A percentile compares a stretch with the other conserved stretches of the same genome.
phyloP scores from a whole-genome alignment of 2,888 invertebrate species.

The Eupeodes latifasciatus region DNA sequence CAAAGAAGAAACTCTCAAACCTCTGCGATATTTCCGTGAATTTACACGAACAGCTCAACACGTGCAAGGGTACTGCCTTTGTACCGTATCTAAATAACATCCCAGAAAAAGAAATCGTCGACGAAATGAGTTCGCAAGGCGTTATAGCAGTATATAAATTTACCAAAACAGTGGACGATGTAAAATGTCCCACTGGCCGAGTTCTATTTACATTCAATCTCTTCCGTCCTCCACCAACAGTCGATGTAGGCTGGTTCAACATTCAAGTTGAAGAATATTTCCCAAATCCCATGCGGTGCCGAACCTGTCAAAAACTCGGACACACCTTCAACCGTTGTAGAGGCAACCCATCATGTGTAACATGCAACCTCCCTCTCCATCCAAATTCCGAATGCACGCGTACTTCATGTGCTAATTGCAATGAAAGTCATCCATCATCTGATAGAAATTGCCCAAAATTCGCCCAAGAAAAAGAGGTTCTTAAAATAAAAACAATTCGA shows the following conservation, averaged over 20 bases:
- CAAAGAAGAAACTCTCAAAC: background rate
- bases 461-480: slow-evolving; percentile 1
- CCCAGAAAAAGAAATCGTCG: background rate
- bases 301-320: background rate
- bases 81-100: background rate
- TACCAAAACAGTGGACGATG: background rate
- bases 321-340: background rate
- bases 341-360: background rate
- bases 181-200: no score
- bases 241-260: no score
- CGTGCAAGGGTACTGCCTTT: slow-evolving; percentile 1
- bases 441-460: background rate
- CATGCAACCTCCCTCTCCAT: background rate
- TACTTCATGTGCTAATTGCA: background rate
- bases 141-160: background rate
- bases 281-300: slow-evolving; percentile 1
- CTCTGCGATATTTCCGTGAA: background rate
- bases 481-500: background rate
- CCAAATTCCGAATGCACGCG: background rate
- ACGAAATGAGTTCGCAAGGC: background rate
- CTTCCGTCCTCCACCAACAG: no score
- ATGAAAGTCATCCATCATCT: background rate
- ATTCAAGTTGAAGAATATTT: background rate
- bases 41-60: background rate
- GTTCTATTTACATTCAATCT: no score